Evolutionary conservation across 92 coral and sea anemone genomes (phyloP), one percentile per base, ranked within the genome.

Genomic region (Nematostella vectensis): DNA sequence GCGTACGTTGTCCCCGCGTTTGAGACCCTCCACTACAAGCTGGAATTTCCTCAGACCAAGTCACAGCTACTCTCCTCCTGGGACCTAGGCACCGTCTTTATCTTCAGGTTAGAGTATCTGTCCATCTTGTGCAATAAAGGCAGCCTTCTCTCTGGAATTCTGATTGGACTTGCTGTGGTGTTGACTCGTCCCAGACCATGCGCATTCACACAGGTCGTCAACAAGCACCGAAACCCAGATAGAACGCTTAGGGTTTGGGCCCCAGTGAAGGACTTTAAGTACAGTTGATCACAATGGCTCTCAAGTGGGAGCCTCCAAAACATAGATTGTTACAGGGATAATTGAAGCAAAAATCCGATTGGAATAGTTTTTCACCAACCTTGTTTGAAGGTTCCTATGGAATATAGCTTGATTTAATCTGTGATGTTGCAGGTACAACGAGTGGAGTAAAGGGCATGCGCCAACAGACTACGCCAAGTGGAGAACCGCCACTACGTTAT

Each of bases 391-490:
- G n/a, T n/a, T 33, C 40, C 40, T 33, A 6, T 33, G 8, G 6
- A 33, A 33, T 33, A 33, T 33, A 6, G 40, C 15, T 6, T 15
- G 40, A 6, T 33, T 33, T 6, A 6, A 6, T 33, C 15, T 33
- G 8, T 33, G 40, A 9, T 50, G 57, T 15, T 69, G 37, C 54
- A 88, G 96, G 58, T 75, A 78, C 43, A 86, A 80, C 39, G 88
- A 79, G 50, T 88, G 96, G 99, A 88, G 88, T 29, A 83, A 83
- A 48, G 99, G 99, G 3, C 99, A 93, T 55, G 93, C 96, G 8
- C 95, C 97, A 15, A 89, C 97, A 10, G 85, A 89, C 63, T 85
- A 85, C 43, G 97, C 95, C n/a, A 89, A 89, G 62, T 89, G 97
- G 97, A 70, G 97, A 57, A 81, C 97, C 24, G 97, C 97, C 8